Percentiles rank a stretch among this genome's conserved stretches.
phyloP scores from a whole-genome alignment of 2,888 invertebrate genomes.

The Spilarctia lutea region DNA sequence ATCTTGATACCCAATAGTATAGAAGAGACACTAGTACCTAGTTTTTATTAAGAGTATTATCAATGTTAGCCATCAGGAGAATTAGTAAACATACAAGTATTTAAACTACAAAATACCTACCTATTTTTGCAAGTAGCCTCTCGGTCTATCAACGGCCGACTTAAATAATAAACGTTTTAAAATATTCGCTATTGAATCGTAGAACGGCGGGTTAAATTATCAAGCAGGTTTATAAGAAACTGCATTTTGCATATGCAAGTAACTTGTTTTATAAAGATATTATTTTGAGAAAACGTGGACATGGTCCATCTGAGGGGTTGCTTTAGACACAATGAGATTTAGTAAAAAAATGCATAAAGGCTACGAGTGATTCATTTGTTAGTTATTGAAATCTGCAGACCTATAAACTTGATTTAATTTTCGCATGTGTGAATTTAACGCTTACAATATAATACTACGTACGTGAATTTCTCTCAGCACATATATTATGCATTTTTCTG shows the following conservation, averaged over 20 bases:
- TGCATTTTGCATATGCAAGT: constrained; percentile 7
- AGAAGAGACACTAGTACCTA: background rate
- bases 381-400: background rate
- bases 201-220: constrained; percentile 13
- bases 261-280: constrained; percentile 19
- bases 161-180: constrained; percentile 3
- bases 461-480: background rate
- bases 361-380: background rate
- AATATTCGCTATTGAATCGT: constrained; percentile 6
- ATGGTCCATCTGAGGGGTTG: constrained; percentile 11
- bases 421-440: background rate
- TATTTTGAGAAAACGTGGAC: constrained; percentile 9
- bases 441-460: background rate
- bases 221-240: constrained; percentile 3
- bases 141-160: background rate
- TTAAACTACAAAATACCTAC: background rate
- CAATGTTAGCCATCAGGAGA: background rate
- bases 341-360: background rate
- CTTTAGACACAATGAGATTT: constrained; percentile 10
- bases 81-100: constrained; percentile 4
- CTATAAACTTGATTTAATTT: background rate
- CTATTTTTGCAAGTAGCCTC: background rate
- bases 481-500: background rate
- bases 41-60: background rate
- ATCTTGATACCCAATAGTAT: background rate